Evolutionary conservation across 2,113 vertebrate species (phyloP).

Genomic region (Perca schrenkii): DNA sequence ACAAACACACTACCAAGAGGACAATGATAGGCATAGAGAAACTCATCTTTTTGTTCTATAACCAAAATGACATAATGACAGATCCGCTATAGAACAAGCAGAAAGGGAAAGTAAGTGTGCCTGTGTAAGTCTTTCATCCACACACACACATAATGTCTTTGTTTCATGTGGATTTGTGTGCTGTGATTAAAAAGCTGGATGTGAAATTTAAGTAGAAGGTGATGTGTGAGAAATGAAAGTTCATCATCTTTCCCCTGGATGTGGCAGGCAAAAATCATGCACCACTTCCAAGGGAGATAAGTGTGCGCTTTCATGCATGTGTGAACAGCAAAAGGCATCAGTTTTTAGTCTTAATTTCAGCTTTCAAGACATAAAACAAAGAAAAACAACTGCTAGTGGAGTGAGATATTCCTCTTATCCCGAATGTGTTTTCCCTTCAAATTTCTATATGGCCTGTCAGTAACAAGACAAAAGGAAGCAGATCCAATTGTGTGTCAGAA

Average conservation of each 20-base stretch:
- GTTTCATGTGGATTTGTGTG: constrained; percentile 72
- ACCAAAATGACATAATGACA: constrained; percentile 78
- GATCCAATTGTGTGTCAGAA: neutral
- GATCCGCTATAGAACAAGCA: constrained; percentile 39
- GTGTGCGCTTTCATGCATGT: constrained; percentile 38
- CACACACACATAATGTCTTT: constrained; percentile 39
- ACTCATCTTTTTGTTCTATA: constrained; percentile 70
- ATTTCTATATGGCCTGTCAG: neutral
- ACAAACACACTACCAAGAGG: constrained; percentile 43
- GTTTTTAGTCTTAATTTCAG: constrained; percentile 36
- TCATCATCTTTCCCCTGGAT: constrained; percentile 31
- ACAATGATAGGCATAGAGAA: constrained; percentile 74
- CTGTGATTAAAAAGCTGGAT: constrained; percentile 67
- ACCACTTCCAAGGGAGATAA: constrained; percentile 25
- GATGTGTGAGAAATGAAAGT: constrained; percentile 55
- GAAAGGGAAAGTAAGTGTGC: constrained; percentile 58
- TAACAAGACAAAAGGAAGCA: constrained; percentile 11
- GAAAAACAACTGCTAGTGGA: neutral
- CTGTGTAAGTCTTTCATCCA: constrained; percentile 54
- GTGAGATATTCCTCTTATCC: neutral
- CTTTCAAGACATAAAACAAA: constrained; percentile 34
- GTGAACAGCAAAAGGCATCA: constrained; percentile 15
- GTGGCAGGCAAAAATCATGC: constrained; percentile 40
- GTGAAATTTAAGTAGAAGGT: constrained; percentile 73
- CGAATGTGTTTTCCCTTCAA: neutral